These are phyloP conservation scores for Leptocoma aspasia DNA, from an alignment of 2,113 vertebrate species.

Conservation along the genomic window DNA sequence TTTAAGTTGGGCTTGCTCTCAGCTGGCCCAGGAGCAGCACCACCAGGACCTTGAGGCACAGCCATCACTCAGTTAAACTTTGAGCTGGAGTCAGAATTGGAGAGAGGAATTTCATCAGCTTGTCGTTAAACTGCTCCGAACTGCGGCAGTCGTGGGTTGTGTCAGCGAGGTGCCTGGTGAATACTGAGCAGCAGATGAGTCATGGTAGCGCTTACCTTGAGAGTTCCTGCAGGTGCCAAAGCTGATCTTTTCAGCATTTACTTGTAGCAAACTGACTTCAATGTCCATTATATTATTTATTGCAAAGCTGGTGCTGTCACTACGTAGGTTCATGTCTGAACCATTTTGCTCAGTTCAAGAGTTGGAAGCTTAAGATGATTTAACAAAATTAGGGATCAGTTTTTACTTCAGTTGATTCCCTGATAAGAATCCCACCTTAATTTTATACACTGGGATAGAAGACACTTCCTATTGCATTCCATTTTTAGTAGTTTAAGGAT, in stretches of 20 bases:
- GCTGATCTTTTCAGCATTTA: not conserved
- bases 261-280: not conserved
- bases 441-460: not conserved
- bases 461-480: not conserved
- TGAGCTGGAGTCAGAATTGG: not conserved
- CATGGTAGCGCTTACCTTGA: not conserved
- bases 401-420: not conserved
- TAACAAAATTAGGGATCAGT: not conserved
- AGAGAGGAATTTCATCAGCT: not conserved
- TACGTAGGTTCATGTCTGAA: not conserved
- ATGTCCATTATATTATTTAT: not conserved
- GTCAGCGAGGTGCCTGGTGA: not conserved
- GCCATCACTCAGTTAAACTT: not conserved
- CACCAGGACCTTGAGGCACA: not conserved
- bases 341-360: not conserved
- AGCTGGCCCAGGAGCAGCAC: not conserved
- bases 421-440: not conserved
- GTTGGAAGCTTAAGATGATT: not conserved
- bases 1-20: not conserved
- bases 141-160: not conserved
- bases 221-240: not conserved
- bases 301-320: not conserved
- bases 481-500: not conserved
- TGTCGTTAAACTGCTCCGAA: accelerated
- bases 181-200: not conserved